Conservation (phyloP, 2,797 vertebrate species). For the Myioborus melanocephalus region DNA sequence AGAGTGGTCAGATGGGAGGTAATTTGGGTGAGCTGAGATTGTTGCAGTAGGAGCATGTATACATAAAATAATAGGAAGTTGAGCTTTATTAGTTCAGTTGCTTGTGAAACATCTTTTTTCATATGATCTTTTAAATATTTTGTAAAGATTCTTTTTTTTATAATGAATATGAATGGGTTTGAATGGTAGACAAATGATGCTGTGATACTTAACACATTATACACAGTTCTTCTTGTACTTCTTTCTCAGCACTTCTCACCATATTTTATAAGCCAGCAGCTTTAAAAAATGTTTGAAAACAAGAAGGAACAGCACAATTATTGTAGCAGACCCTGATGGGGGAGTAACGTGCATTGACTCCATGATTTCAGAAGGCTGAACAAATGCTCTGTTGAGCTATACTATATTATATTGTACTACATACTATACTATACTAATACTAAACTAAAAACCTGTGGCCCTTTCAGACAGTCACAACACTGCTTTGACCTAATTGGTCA, state of each 20-base stretch:
- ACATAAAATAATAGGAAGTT: neutral
- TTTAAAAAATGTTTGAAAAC: neutral
- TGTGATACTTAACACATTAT: neutral
- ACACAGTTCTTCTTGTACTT: neutral
- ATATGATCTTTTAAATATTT: neutral
- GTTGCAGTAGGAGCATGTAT: neutral
- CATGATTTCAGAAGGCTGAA: too few relatives aligned
- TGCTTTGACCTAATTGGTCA: too few relatives aligned
- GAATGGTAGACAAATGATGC: neutral
- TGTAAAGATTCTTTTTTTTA: neutral
- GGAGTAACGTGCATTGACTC: too few relatives aligned
- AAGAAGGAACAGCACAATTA: neutral
- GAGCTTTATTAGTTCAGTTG: neutral
- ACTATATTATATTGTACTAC: too few relatives aligned
- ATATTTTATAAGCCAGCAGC: neutral
- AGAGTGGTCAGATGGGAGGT: neutral
- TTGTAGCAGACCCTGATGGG: too few relatives aligned
- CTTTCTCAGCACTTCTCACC: neutral
- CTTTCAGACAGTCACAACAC: too few relatives aligned
- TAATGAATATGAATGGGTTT: neutral
- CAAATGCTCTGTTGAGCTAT: too few relatives aligned
- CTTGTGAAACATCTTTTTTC: neutral
- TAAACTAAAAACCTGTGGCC: too few relatives aligned
- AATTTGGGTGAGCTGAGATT: neutral
- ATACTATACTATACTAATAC: too few relatives aligned